Conservation (phyloP, 2,113 vertebrate species). For the Rhineura floridana region DNA sequence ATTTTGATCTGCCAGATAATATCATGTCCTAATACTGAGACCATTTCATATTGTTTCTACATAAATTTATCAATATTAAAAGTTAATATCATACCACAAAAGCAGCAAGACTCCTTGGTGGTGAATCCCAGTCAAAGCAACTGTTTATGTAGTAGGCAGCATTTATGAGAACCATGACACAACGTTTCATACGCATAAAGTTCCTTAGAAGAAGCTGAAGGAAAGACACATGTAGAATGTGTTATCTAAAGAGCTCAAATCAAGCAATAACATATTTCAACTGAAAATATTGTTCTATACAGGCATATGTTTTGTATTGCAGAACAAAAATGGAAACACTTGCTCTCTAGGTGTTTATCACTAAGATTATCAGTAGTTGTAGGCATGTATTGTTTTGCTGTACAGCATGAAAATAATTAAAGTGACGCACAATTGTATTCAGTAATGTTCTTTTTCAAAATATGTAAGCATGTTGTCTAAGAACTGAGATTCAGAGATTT, state of each 20-base stretch:
- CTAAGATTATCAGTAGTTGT: neutral
- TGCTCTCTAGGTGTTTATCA: conserved; percentile 48
- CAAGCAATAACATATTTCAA: neutral
- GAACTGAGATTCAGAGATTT: neutral
- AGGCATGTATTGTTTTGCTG: neutral
- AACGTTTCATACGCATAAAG: conserved; percentile 89
- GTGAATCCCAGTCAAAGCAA: conserved; percentile 98
- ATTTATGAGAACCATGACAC: conserved; percentile 91
- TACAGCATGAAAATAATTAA: neutral
- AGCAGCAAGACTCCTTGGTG: conserved; percentile 95
- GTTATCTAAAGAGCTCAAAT: neutral
- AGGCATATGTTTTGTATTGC: neutral
- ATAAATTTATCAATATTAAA: conserved; percentile 29
- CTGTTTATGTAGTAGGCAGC: conserved; percentile 93
- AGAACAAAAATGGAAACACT: conserved; percentile 46
- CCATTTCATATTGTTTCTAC: conserved; percentile 48
- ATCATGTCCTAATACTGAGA: neutral
- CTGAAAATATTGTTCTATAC: neutral
- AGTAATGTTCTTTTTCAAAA: neutral
- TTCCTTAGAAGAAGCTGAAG: conserved; percentile 90
- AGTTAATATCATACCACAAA: conserved; percentile 86
- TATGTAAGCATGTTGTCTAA: rapidly evolving
- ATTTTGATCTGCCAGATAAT: neutral
- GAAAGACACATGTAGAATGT: conserved; percentile 31
- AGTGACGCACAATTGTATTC: neutral